Evolutionary conservation across 2,113 vertebrate species (phyloP), one percentile per base, ranked within the genome.

Genomic region (Turdus rufiventris): DNA sequence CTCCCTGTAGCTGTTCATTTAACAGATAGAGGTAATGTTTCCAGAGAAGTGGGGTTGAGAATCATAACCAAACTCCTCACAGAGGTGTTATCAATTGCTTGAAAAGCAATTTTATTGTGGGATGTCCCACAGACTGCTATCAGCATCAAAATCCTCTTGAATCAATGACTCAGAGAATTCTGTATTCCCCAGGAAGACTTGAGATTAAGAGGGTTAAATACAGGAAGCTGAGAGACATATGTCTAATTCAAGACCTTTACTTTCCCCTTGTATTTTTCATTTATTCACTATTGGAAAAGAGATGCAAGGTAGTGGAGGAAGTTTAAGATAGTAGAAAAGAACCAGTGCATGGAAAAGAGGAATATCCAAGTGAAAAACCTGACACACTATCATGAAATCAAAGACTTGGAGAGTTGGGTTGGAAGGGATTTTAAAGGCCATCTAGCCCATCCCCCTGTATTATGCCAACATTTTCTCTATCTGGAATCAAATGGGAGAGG

Each of bases 391-490:
- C 14, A 23, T 33, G 47, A 40, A 67, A 70, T 48, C 24, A 40
- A 13, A 47, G 10, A 24, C 31, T 40, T 29, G 54, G 9, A 60
- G 20, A 47, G 61, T 54, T 47, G 29, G 5, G 12, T 15, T 54
- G 20, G n/a, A 60, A 31, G 7, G 20, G 17, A 34, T 36, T 79
- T 71, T 65, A 57, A 50, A 50, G 26, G 9, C 36, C 26, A 68
- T 54, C 9, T 12, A 53, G 19, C 18, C 25, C 17, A 60, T 1
- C 1, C 9, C 2, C 5, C 25, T 47, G 11, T 11, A 40, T 61
- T 74, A 36, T 50, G 15, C 3, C 20, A 54, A 33, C 5, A 12
- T 38, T 67, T 20, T 63, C 12, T 72, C 16, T 7, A 29, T 25
- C 5, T 67, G 21, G 31, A 71, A 34, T 58, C 12, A 50, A 67